These are phyloP conservation scores for Myotis lucifugus DNA, from an alignment of 2,113 vertebrate species.

Conservation along the genomic window DNA sequence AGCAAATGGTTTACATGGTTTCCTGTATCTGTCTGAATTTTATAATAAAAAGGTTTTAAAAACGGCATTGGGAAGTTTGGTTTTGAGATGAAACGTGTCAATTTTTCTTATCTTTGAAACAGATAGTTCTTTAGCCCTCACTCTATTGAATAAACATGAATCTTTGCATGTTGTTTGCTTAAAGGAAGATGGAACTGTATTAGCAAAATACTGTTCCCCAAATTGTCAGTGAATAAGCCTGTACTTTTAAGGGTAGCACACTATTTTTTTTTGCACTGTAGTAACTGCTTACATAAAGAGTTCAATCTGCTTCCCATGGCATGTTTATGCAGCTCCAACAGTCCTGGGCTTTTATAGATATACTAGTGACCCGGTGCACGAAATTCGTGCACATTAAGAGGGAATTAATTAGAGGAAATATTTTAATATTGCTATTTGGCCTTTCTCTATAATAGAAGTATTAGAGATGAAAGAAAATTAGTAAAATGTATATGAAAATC, in stretches of 20 bases:
- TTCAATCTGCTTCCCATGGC: not conserved
- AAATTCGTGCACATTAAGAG: too few species aligned
- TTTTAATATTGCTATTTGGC: too few species aligned
- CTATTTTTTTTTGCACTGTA: not conserved
- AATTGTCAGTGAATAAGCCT: not conserved
- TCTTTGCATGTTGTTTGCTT: conserved; percentile 22
- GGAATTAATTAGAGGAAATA: too few species aligned
- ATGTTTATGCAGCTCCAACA: not conserved
- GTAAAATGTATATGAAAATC: too few species aligned
- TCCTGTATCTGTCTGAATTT: not conserved
- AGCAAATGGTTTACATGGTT: not conserved
- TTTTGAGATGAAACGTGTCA: not conserved
- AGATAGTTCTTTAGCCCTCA: not conserved
- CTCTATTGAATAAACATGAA: not conserved
- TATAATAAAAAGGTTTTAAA: not conserved
- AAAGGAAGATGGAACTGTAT: not conserved
- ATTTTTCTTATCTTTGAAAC: not conserved
- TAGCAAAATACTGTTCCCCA: not conserved
- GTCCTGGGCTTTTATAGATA: not conserved
- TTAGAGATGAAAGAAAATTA: too few species aligned
- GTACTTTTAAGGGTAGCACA: not conserved
- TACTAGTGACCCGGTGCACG: too few species aligned
- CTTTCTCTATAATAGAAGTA: too few species aligned
- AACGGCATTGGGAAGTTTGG: not conserved
- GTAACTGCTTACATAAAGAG: not conserved